A percentile compares a stretch with the other conserved stretches of the same genome.
Evolutionary conservation across 2,888 invertebrate genomes (phyloP).

Genomic region (Hypolimnas misippus): DNA sequence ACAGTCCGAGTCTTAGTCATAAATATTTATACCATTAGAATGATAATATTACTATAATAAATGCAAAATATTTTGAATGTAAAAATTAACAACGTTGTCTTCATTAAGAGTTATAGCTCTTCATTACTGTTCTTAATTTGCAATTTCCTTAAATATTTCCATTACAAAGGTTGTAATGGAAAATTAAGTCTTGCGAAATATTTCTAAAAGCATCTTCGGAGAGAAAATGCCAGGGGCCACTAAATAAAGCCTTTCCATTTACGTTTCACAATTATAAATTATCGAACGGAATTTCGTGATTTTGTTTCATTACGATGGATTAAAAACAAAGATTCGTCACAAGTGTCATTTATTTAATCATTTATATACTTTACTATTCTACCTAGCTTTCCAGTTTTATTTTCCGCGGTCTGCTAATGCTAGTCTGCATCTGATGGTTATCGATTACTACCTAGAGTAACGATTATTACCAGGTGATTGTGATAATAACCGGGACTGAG

Average conservation of each 20-base stretch:
- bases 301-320: neutral
- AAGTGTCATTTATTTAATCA: neutral
- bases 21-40: neutral
- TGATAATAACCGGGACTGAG: no score
- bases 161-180: slow-evolving; percentile 23
- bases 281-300: slow-evolving; percentile 9
- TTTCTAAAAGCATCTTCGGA: slow-evolving; percentile 9
- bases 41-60: neutral
- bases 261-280: slow-evolving; percentile 21
- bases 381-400: neutral
- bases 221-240: slow-evolving; percentile 3
- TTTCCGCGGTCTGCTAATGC: no score
- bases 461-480: no score
- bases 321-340: neutral
- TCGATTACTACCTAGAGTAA: no score
- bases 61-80: neutral
- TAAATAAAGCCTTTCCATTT: slow-evolving; percentile 24
- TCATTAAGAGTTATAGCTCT: slow-evolving; percentile 5
- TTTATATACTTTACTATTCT: neutral
- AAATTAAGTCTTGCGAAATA: slow-evolving; percentile 23
- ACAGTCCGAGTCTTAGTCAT: neutral
- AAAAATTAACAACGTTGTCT: slow-evolving; percentile 1
- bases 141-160: slow-evolving; percentile 20
- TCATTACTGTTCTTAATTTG: slow-evolving; percentile 14
- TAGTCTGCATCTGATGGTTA: no score